A percentile compares a stretch with the other conserved stretches of the same genome.
Conservation (phyloP, 2,113 vertebrate species). For the Tenebrosternarchus preto region DNA sequence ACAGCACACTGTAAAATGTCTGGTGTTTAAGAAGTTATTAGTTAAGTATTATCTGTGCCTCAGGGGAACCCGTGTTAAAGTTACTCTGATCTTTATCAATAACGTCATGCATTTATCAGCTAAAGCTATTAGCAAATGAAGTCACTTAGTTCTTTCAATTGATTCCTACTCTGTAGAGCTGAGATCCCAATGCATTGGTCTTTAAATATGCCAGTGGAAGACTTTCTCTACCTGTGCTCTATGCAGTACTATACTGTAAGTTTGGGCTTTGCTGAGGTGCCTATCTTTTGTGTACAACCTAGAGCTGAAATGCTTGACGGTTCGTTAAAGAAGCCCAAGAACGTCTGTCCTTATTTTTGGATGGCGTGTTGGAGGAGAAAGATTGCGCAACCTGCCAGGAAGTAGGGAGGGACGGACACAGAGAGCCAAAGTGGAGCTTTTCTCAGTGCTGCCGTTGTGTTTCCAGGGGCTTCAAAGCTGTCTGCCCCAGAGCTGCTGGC, state of each 20-base stretch:
- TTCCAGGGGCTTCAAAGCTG: conserved; percentile 57
- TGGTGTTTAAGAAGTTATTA: not conserved
- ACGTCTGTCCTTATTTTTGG: conserved; percentile 60
- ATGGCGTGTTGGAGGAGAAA: conserved; percentile 54
- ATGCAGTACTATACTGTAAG: conserved; percentile 52
- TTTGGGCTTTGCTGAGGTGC: conserved; percentile 49
- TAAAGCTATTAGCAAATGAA: conserved; percentile 18
- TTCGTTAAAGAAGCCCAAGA: conserved; percentile 61
- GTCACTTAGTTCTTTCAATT: conserved; percentile 16
- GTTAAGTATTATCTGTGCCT: not conserved
- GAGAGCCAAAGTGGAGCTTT: conserved; percentile 55
- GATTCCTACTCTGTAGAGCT: conserved; percentile 5
- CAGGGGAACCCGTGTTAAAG: not conserved
- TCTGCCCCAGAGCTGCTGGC: conserved; percentile 50
- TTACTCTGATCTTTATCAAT: not conserved
- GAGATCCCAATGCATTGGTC: not conserved
- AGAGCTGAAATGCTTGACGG: conserved; percentile 53
- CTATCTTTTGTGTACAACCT: conserved; percentile 58
- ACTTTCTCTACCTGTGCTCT: conserved; percentile 37
- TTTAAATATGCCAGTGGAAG: conserved; percentile 33
- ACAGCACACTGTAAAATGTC: not conserved
- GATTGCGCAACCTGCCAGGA: conserved; percentile 56
- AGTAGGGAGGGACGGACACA: conserved; percentile 53
- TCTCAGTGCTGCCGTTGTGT: conserved; percentile 52
- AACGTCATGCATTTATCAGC: not conserved